Base-by-base conservation (phyloP, 2,888 invertebrate genomes). In the Drosophila stalkeri region DNA sequence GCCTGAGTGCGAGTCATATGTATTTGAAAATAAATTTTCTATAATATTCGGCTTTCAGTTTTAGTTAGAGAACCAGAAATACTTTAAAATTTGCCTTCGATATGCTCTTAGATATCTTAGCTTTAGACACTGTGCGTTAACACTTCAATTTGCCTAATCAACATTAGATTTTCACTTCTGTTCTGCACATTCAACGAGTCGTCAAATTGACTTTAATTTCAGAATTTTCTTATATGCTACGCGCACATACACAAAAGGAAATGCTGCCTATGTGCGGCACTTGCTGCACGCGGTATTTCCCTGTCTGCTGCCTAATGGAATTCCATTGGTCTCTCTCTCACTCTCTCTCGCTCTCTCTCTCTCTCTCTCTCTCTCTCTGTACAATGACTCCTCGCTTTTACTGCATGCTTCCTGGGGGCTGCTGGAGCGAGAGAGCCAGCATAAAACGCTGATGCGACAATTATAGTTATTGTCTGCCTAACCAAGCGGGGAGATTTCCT, bases 391-490 rank as follows among this genome's bases (percentile, higher is more conserved):
- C 74, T 56, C 78, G 51, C 81, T 83, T 83, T 83, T 83, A 82
- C 81, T 81, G 80, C 76, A 71, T 76, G 80, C 81, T 80, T 70
- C 79, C 79, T 75, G 47, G 80, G 77, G 49, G 44, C 47, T 44
- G 43, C 56, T 44, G 31, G n/a, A 31, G 43, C 39, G 11, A 44
- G 9, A 37, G 23, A 14, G 37, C 33, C 75, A 86, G 52, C 23
- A 23, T 6, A 82, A 82, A 86, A 86, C 75, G 86, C 87, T 86
- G 86, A 86, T 86, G 86, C 87, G 86, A 85, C 86, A 86, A 86
- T 86, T 86, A 86, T 86, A 86, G 87, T 86, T 86, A 86, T 86
- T 86, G 87, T 86, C 85, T 86, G 86, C 81, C 80, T 83, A 83
- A 80, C 71, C 73, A 66, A 64, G 68, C 65, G 63, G 70, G 67